Base-by-base conservation (phyloP, 1,140 invertebrate species). In the Homalodisca vitripennis region DNA sequence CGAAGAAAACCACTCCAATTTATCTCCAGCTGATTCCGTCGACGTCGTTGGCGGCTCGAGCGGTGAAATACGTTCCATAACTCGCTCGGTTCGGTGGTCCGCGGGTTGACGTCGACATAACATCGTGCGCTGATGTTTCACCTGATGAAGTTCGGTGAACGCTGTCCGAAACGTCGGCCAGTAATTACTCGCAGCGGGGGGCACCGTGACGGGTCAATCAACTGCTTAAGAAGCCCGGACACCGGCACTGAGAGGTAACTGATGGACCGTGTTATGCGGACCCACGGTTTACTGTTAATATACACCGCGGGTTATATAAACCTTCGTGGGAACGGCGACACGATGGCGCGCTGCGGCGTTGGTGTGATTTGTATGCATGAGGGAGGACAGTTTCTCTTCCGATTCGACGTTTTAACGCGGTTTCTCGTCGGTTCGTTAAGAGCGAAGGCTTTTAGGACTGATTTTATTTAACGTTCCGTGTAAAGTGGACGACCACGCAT, bases 141-240 rank as follows among this genome's bases (percentile, higher is more conserved):
- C 55, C 27, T 60, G 55, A 60, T 60, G 55, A 60, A 60, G 55
- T 24, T 24, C 55, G 55, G 22, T 60, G 55, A 60, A 60, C 26
- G 55, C 55, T 60, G 55, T 60, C 26, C 55, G 55, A 60, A 60
- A 60, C 55, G 55, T 60, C 55, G 55, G 14, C n/a, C 29, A 41
- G 55, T 60, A 60, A 60, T 60, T 60, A 24, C 14, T 27, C 55
- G 22, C 55, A 30, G 22, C 55, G 29, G 55, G 55, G 55, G 55
- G 14, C 55, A 22, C 6, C 55, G 55, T 60, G 55, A 60, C 55
- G 55, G 55, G 55, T 60, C 55, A 60, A 60, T 60, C 55, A 60
- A 60, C 55, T 60, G 55, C 26, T 60, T 60, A 60, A 60, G 55
- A 60, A 60, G 55, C 55, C 48, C 10, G 48, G 48, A 13, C 48